phyloP scores from a whole-genome alignment of 92 coral and sea anemone genomes.

The Bergia sp. region DNA sequence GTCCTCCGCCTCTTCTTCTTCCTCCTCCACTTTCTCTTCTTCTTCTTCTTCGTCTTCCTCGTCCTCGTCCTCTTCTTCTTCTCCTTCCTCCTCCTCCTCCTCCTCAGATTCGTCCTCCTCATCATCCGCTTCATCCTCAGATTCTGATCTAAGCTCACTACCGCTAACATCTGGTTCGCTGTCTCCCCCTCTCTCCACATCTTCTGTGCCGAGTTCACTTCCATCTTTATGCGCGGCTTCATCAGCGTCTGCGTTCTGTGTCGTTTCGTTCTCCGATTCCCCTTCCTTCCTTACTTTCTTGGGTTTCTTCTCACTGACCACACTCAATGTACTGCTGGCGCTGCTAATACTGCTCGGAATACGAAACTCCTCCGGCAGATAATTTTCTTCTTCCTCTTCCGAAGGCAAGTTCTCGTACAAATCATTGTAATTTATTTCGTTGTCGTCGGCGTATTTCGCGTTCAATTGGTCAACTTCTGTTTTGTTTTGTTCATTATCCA shows the following conservation, averaged over 20 bases:
- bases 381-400: conserved; percentile 18
- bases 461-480: conserved; percentile 14
- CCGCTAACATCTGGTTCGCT: conserved; percentile 38
- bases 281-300: background rate
- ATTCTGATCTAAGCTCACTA: background rate
- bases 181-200: conserved; percentile 38
- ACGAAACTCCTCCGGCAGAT: conserved; percentile 35
- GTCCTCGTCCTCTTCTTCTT: conserved; percentile 51
- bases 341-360: conserved; percentile 36
- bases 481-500: background rate
- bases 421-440: conserved; percentile 36
- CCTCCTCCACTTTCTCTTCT: conserved; percentile 59
- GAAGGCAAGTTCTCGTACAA: conserved; percentile 34
- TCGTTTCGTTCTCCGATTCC: conserved; percentile 20
- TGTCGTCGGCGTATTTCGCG: conserved; percentile 46
- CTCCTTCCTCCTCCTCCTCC: conserved; percentile 66
- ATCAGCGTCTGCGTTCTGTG: background rate
- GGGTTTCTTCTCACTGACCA: background rate
- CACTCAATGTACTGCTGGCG: conserved; percentile 9
- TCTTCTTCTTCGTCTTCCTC: conserved; percentile 53
- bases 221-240: conserved; percentile 22
- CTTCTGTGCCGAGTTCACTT: conserved; percentile 43
- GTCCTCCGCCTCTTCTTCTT: conserved; percentile 50
- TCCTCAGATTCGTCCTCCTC: conserved; percentile 65
- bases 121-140: conserved; percentile 44